These are phyloP conservation scores for Natator depressus DNA, from an alignment of 2,113 vertebrate genomes.

Conservation along the genomic window DNA sequence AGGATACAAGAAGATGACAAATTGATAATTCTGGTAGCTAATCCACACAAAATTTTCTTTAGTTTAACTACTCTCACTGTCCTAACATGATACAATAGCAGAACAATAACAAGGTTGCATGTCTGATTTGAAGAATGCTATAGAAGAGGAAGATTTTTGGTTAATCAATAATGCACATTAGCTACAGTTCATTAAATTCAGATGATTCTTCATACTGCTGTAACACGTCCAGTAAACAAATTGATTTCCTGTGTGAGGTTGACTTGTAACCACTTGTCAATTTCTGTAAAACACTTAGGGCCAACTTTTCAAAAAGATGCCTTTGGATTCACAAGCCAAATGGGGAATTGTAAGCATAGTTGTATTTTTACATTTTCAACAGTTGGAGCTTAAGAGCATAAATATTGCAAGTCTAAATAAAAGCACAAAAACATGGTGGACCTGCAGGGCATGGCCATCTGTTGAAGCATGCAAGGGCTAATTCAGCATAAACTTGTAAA, in stretches of 20 bases:
- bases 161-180: not conserved
- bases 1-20: not conserved
- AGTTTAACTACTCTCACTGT: not conserved
- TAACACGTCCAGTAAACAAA: not conserved
- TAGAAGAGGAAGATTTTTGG: not conserved
- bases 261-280: not conserved
- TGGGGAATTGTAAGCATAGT: not conserved
- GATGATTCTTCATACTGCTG: not conserved
- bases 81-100: not conserved
- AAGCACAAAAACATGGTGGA: not conserved
- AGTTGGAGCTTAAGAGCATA: not conserved
- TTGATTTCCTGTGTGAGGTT: not conserved
- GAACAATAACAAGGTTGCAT: not conserved
- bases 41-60: not conserved
- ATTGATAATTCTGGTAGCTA: not conserved
- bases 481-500: not conserved
- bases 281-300: not conserved
- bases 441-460: too few species aligned
- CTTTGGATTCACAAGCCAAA: not conserved
- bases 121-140: not conserved
- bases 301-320: not conserved
- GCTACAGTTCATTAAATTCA: not conserved
- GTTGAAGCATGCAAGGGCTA: not conserved
- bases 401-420: not conserved
- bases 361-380: not conserved